A percentile compares a stretch with the other conserved stretches of the same genome.
Evolutionary conservation across 2,113 vertebrate genomes (phyloP).

Genomic region (Ancistrus triradiatus): DNA sequence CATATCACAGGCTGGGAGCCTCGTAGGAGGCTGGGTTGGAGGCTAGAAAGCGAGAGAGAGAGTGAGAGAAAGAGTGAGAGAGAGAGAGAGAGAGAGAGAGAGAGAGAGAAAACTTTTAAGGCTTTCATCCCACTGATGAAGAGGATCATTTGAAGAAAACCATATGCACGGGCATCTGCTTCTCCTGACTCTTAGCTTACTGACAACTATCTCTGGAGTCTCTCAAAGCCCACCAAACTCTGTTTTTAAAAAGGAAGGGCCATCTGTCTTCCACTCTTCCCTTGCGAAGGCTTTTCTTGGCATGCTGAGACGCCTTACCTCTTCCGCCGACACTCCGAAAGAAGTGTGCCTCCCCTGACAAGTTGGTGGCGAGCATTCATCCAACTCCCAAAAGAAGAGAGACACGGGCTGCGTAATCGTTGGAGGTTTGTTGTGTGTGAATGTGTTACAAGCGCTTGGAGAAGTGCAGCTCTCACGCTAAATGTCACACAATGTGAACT

Average conservation of each 20-base stretch:
- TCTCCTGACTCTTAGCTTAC: slow-evolving; percentile 52
- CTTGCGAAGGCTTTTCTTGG: slow-evolving; percentile 57
- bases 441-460: slow-evolving; percentile 46
- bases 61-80: slow-evolving; percentile 5
- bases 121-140: slow-evolving; percentile 44
- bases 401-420: slow-evolving; percentile 34
- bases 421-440: slow-evolving; percentile 42
- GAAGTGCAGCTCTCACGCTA: slow-evolving; percentile 41
- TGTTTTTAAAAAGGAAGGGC: slow-evolving; percentile 58
- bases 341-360: slow-evolving; percentile 57
- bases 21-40: slow-evolving; percentile 30
- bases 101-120: slow-evolving; percentile 37
- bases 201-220: slow-evolving; percentile 43
- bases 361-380: slow-evolving; percentile 47
- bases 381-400: slow-evolving; percentile 51
- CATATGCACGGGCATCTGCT: slow-evolving; percentile 73
- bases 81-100: slow-evolving; percentile 7
- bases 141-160: slow-evolving; percentile 59
- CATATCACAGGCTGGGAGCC: slow-evolving; percentile 33
- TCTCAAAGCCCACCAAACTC: slow-evolving; percentile 49
- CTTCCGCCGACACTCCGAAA: slow-evolving; percentile 45
- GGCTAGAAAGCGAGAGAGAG: slow-evolving; percentile 16
- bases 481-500: slow-evolving; percentile 49
- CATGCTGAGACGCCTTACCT: slow-evolving; percentile 49
- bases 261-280: slow-evolving; percentile 67